phyloP scores from a whole-genome alignment of 2,888 invertebrate species.

The Drosophila mimica region DNA sequence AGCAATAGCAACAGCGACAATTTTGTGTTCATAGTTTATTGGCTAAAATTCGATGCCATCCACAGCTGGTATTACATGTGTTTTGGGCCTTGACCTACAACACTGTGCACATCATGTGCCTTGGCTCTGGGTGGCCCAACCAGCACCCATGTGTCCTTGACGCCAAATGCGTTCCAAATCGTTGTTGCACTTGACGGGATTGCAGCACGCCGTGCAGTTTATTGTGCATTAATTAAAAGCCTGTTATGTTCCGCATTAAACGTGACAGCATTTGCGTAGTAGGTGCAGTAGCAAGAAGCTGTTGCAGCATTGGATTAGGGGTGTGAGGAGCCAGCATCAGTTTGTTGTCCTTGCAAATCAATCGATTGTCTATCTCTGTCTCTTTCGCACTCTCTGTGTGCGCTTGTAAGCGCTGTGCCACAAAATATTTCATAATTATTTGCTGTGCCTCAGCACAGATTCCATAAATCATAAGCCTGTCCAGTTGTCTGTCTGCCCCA shows the following conservation, averaged over 20 bases:
- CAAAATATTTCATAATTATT: conserved; percentile 77
- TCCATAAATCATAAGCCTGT: conserved; percentile 62
- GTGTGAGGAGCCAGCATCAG: not conserved
- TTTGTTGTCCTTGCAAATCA: conserved; percentile 71
- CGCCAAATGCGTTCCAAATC: conserved; percentile 64
- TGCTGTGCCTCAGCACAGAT: conserved; percentile 72
- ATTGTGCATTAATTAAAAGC: conserved; percentile 80
- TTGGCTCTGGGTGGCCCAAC: conserved; percentile 16
- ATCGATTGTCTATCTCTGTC: conserved; percentile 59
- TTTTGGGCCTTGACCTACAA: conserved; percentile 73
- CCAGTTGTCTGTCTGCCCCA: not conserved
- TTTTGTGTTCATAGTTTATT: conserved; percentile 77
- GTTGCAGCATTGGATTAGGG: not conserved
- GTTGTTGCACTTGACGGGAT: conserved; percentile 57
- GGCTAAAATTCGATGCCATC: conserved; percentile 30
- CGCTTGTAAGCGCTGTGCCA: conserved; percentile 6
- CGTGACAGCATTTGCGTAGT: conserved; percentile 48
- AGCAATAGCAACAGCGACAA: conserved; percentile 32
- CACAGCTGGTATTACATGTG: conserved; percentile 59
- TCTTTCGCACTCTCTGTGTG: not conserved
- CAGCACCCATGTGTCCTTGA: conserved; percentile 53
- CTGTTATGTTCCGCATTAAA: conserved; percentile 72
- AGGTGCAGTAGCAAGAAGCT: not conserved
- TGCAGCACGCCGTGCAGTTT: conserved; percentile 46
- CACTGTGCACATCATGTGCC: conserved; percentile 13